Evolutionary conservation across 2,888 invertebrate genomes (phyloP).

Genomic region (Thecocarcelia acutangulata): DNA sequence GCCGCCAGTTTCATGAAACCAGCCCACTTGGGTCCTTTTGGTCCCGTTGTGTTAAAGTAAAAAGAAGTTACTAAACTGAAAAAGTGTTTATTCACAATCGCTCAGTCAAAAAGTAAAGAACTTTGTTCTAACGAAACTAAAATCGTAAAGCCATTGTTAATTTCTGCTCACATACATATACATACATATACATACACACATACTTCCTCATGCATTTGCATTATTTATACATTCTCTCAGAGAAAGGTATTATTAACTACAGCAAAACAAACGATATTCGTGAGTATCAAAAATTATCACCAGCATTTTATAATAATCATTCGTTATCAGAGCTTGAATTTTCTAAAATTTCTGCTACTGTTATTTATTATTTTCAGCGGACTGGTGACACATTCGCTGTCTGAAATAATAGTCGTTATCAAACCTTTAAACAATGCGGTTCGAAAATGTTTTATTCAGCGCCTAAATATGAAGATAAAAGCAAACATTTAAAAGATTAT

Average conservation of each 20-base stretch:
- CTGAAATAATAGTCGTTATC: conserved; percentile 62
- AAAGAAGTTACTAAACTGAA: too few relatives aligned
- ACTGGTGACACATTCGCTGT: conserved; percentile 46
- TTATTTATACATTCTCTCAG: neutral
- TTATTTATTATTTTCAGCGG: conserved; percentile 34
- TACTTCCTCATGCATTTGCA: too few relatives aligned
- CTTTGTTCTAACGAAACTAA: too few relatives aligned
- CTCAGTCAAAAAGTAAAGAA: too few relatives aligned
- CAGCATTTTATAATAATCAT: conserved; percentile 11
- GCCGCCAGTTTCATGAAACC: too few relatives aligned
- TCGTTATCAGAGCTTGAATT: conserved; percentile 37
- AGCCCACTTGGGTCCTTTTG: too few relatives aligned
- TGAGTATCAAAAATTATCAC: conserved; percentile 35
- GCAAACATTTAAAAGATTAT: neutral
- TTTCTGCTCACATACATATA: too few relatives aligned
- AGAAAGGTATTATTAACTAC: neutral
- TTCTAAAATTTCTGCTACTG: conserved; percentile 14
- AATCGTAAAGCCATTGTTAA: too few relatives aligned
- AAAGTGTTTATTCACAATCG: too few relatives aligned
- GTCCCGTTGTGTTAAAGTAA: too few relatives aligned
- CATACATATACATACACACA: too few relatives aligned
- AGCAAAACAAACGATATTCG: conserved; percentile 8
- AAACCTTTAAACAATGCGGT: conserved; percentile 50
- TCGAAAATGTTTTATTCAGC: conserved; percentile 8
- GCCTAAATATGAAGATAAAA: neutral